Base-by-base conservation (phyloP, 1,140 invertebrate genomes). In the Atta cephalotes region DNA sequence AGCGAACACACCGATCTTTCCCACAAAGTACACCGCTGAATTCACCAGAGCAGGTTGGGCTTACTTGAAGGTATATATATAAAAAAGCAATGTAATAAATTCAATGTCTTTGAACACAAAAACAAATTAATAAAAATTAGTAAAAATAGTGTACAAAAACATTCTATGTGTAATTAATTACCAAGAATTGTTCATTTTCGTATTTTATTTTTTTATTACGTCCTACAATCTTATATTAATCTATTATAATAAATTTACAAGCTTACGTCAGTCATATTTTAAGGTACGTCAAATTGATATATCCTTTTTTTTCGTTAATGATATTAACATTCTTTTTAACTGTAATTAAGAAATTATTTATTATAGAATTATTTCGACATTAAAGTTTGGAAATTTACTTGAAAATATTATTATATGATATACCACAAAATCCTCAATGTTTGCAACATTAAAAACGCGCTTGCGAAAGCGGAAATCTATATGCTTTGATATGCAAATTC, bases 11-110 rank as follows among this genome's bases (percentile, higher is more conserved):
- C 94, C 95, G 51, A 94, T 95, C 39, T 96, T 97, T 92, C 96
- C 96, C n/a, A 89, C 95, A 0, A 96, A 96, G 86, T 95, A 97
- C 53, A 96, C 96, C 0, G 95, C 96, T 3, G 96, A 97, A 88
- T 96, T 96, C 87, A 96, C 96, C 14, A 93, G 96, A 91, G 96
- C 96, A 80, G 97, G 97, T 10, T 97, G 97, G 97, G 96, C 96
- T 84, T 97, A 96, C 92, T 92, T 97, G 35, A 97, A 97, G 96
- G 97, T 97, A 94, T 86, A 76, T 66, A 49, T 16, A 71, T 21
- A 68, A 7, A 65, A 53, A 9, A n/a, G 7, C 16, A 12, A 7
- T 74, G 4, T 66, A 16, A 74, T 31, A 58, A 31, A 56, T n/a
- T 51, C 45, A 31, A 53, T 56, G 2, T 9, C 12, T 51, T 49